A percentile compares a stretch with the other conserved stretches of the same genome.
Evolutionary conservation across 2,797 vertebrate species (phyloP).

Genomic region (Clarias platycephalus): DNA sequence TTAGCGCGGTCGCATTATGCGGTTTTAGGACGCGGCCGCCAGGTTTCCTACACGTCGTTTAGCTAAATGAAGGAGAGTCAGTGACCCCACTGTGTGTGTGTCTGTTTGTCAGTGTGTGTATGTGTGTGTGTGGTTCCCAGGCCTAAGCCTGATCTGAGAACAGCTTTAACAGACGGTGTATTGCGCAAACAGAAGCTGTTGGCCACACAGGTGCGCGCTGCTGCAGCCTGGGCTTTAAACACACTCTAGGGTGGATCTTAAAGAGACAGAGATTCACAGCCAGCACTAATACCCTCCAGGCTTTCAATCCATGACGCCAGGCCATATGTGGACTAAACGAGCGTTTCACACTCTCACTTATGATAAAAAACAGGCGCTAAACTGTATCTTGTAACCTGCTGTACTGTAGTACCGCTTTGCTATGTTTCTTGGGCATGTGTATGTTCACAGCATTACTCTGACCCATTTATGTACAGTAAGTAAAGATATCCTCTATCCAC

Average conservation of each 20-base stretch:
- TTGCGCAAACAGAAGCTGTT: not conserved
- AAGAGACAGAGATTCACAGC: slow-evolving; percentile 10
- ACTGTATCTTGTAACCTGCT: not conserved
- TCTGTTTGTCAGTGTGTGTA: no score
- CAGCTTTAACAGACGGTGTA: not conserved
- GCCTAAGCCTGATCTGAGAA: not conserved
- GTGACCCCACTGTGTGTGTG: not conserved
- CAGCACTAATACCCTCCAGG: slow-evolving; percentile 3
- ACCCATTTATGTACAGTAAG: not conserved
- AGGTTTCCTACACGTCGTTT: slow-evolving; percentile 11
- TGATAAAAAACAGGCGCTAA: not conserved
- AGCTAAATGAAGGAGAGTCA: not conserved
- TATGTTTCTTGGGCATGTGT: not conserved
- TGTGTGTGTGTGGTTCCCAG: not conserved
- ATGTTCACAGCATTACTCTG: not conserved
- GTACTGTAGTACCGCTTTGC: not conserved
- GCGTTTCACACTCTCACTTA: not conserved
- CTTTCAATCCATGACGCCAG: not conserved
- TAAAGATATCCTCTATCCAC: not conserved
- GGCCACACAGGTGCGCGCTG: slow-evolving; percentile 39
- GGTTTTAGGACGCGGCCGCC: not conserved
- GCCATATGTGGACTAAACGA: not conserved
- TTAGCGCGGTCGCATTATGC: not conserved
- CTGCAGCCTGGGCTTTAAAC: slow-evolving; percentile 32
- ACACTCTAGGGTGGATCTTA: slow-evolving; percentile 20